Base-by-base conservation (phyloP, 2,888 invertebrate genomes). In the Agriopis leucophaearia region DNA sequence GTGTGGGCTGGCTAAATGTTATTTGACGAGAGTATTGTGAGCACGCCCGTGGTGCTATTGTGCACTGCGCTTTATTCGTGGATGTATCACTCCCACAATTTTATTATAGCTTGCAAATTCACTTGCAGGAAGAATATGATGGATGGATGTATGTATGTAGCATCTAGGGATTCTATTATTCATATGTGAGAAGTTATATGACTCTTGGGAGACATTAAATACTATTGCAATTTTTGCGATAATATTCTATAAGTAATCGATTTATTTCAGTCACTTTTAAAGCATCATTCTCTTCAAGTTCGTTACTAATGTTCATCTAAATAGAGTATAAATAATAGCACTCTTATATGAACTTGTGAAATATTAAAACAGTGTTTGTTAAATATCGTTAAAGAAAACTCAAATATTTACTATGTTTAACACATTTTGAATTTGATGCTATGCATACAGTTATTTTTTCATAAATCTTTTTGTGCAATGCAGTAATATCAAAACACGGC, bases 1-100 rank as follows among this genome's bases (percentile, higher is more conserved):
- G 93, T 92, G 92, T 90, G 92, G 92, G 91, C 88, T 86, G 90
- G 89, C 90, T 93, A 92, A 93, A 92, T 89, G 92, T 91, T 93
- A 93, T 93, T 92, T 92, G 92, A 94, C 91, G 91, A 93, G 85
- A 84, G 87, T 83, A 88, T 90, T 89, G 92, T 92, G 83, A 88
- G 92, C 87, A 85, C 91, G 86, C 92, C 93, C 82, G 92, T 82
- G 74, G 92, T n/a, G 92, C 85, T 78, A 78, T 94, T 93, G 90
- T 91, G 44, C 36, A 13, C 35, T 44, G 63, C 36, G 80, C 82
- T 85, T 86, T 89, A 83, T 89, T 78, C 82, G 74, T 75, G 78
- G 82, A 85, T 86, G 86, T 90, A 93, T 94, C 94, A 94, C 94
- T 91, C 93, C 92, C 90, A 93, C 90, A 86, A 88, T 88, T 91